Evolutionary conservation across 2,888 invertebrate species (phyloP), one percentile per base, ranked within the genome.

Genomic region (Cephus spinipes): DNA sequence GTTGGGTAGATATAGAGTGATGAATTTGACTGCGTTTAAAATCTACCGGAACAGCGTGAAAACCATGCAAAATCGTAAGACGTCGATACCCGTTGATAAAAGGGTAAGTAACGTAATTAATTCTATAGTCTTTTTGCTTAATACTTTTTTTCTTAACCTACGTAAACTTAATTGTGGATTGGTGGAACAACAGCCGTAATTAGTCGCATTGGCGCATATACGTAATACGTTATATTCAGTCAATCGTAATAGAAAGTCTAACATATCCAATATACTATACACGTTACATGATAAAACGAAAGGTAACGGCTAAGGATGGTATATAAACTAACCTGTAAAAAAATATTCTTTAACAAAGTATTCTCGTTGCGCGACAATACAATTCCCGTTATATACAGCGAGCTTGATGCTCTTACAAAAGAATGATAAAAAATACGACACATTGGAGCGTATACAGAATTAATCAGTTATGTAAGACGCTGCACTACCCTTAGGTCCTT

Each of bases 261-360:
- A 55, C 55, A 23, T 71, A 30, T 71, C 4, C 11, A 71, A 71
- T 71, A 71, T 30, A 55, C 55, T 55, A 55, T 55, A 55, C 55
- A 23, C 6, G 15, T 55, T 55, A 55, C 9, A 55, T 55, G 55
- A 55, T 23, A 23, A 23, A 55, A 55, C 55, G 23, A 55, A 55
- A 55, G 23, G 15, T 55, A 55, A 55, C 55, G 23, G 55, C 55
- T 55, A 55, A 23, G 15, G 55, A 55, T 23, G 9, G 55, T 55
- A 55, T 55, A 55, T 23, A 55, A 55, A 4, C 32, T 71, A 71
- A 31, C 71, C 71, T 71, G 71, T 71, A 71, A 71, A 55, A 55
- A 55, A 55, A 32, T 71, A 32, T 71, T 71, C 15, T 31, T 71
- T 71, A 71, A 71, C 31, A 33, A 71, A 31, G 71, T 71, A n/a